phyloP scores from a whole-genome alignment of 2,797 vertebrate genomes.

The Anguilla pacifica region DNA sequence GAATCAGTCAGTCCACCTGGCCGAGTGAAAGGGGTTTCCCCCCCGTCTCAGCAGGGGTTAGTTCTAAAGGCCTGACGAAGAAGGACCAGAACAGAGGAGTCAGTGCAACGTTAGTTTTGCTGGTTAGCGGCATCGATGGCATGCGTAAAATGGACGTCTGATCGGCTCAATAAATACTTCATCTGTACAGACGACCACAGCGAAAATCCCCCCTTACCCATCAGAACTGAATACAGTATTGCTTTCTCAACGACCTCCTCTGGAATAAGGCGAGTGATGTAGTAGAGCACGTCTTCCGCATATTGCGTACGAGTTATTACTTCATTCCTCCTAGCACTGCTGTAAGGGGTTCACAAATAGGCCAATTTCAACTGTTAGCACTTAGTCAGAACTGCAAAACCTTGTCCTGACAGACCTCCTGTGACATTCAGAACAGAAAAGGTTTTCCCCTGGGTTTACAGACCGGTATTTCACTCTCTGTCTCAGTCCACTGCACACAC shows the following conservation, averaged over 20 bases:
- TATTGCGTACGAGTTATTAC: background rate
- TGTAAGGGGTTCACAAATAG: background rate
- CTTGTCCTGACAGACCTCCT: background rate
- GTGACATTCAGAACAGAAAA: background rate
- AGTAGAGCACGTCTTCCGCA: background rate
- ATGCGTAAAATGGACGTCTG: background rate
- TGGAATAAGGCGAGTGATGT: background rate
- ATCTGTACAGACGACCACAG: conserved; percentile 28
- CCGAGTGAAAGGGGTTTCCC: background rate
- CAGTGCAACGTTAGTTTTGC: conserved; percentile 22
- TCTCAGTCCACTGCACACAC: background rate
- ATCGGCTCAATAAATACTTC: conserved; percentile 3
- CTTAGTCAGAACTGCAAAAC: background rate
- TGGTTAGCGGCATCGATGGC: background rate
- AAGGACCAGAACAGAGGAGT: conserved; percentile 18
- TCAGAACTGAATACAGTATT: background rate
- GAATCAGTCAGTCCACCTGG: background rate
- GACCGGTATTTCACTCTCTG: too few relatives aligned
- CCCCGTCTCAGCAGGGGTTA: background rate
- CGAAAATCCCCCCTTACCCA: background rate
- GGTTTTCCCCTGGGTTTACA: background rate
- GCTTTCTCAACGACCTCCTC: background rate
- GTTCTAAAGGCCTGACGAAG: background rate
- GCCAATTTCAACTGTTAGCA: background rate
- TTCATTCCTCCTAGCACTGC: background rate